These are phyloP conservation scores for Cyprinella venusta DNA, from an alignment of 2,797 vertebrate genomes.

Conservation along the genomic window DNA sequence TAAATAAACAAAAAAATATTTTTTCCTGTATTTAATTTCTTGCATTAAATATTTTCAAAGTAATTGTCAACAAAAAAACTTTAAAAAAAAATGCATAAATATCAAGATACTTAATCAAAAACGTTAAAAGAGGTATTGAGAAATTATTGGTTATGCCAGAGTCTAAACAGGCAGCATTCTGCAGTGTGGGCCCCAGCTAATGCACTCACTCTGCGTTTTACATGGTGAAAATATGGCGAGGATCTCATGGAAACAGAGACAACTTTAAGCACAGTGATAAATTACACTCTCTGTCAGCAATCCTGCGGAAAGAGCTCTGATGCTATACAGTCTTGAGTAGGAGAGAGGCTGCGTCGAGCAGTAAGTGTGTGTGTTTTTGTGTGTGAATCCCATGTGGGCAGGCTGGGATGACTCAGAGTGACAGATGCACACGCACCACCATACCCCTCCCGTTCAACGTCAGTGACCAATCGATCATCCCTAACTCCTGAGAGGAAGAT, in stretches of 20 bases:
- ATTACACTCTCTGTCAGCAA: slow-evolving; percentile 18
- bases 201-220: background rate
- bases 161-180: background rate
- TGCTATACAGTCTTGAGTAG: slow-evolving; percentile 13
- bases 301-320: slow-evolving; percentile 10
- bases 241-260: slow-evolving; percentile 19
- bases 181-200: background rate
- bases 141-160: background rate
- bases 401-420: slow-evolving; percentile 59
- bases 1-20: background rate
- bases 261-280: slow-evolving; percentile 25
- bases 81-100: background rate
- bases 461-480: slow-evolving; percentile 52
- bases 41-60: background rate
- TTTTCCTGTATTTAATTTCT: background rate
- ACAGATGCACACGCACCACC: slow-evolving; percentile 50
- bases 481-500: slow-evolving; percentile 37
- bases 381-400: slow-evolving; percentile 45
- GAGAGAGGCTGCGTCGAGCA: slow-evolving; percentile 6
- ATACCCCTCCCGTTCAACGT: slow-evolving; percentile 38
- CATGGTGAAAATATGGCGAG: slow-evolving; percentile 15
- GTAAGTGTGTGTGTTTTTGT: slow-evolving; percentile 36
- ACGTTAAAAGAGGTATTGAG: background rate
- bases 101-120: background rate
- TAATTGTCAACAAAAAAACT: background rate